Evolutionary conservation across 2,113 vertebrate species (phyloP).

Genomic region (Nesogale talazaci): DNA sequence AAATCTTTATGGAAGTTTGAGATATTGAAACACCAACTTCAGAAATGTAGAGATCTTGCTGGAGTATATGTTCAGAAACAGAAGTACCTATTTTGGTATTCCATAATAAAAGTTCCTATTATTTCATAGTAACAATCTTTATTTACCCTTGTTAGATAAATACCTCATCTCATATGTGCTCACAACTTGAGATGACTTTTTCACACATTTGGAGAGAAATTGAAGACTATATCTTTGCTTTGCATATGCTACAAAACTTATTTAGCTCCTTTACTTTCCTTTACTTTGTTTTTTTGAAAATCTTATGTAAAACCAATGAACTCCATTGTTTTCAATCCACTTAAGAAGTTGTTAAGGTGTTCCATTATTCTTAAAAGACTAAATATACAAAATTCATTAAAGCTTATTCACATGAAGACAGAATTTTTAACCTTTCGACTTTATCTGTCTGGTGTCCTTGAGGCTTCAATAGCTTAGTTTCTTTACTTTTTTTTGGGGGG

Average conservation of each 20-base stretch:
- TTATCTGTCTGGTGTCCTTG: not conserved
- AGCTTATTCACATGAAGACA: not conserved
- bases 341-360: not conserved
- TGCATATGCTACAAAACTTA: not conserved
- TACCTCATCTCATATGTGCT: not conserved
- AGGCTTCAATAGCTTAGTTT: not conserved
- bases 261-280: not conserved
- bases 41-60: no score
- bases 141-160: no score
- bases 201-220: not conserved
- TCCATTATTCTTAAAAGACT: not conserved
- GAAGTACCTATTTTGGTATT: no score
- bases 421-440: not conserved
- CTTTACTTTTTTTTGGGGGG: no score
- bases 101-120: no score
- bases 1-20: no score
- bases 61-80: no score
- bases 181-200: not conserved
- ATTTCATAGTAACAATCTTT: no score
- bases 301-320: no score
- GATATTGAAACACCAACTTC: no score
- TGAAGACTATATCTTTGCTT: not conserved
- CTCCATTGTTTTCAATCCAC: not conserved
- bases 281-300: not conserved
- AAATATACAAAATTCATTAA: constrained; percentile 5